A percentile compares a stretch with the other conserved stretches of the same genome.
Conservation (phyloP, 92 coral and sea anemone species). For the Phenganax stokvisi region DNA sequence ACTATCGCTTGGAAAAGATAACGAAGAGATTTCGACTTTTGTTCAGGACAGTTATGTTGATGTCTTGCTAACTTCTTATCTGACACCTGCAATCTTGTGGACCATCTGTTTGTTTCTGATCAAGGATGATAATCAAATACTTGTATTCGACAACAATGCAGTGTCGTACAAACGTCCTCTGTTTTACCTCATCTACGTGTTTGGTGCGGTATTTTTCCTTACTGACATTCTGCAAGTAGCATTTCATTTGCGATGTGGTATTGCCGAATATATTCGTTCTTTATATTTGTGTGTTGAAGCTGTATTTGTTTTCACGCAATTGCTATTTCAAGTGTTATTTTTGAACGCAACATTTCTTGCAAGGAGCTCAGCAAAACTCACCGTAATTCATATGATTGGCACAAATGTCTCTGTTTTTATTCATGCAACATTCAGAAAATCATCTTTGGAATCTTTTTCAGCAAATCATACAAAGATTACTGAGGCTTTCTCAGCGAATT, state of each 20-base stretch:
- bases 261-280: constrained; percentile 7
- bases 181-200: constrained; percentile 21
- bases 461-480: neutral
- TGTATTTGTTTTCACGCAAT: constrained; percentile 21
- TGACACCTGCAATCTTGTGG: constrained; percentile 27
- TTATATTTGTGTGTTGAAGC: constrained; percentile 2
- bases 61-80: constrained; percentile 17
- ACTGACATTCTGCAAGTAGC: constrained; percentile 21
- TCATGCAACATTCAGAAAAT: constrained; percentile 13
- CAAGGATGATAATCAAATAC: constrained; percentile 9
- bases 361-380: constrained; percentile 18
- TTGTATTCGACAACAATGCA: constrained; percentile 14
- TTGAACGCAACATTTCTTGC: constrained; percentile 19
- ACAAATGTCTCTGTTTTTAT: constrained; percentile 23
- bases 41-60: constrained; percentile 24
- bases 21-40: constrained; percentile 14
- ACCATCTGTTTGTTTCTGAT: constrained; percentile 12
- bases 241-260: constrained; percentile 21
- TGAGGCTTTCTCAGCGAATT: neutral
- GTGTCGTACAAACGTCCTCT: constrained; percentile 17
- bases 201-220: constrained; percentile 18
- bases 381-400: constrained; percentile 35
- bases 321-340: constrained; percentile 16
- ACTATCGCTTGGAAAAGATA: constrained; percentile 10
- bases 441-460: neutral